Evolutionary conservation across 2,888 invertebrate species (phyloP).

Genomic region (Sphaerophoria taeniata): DNA sequence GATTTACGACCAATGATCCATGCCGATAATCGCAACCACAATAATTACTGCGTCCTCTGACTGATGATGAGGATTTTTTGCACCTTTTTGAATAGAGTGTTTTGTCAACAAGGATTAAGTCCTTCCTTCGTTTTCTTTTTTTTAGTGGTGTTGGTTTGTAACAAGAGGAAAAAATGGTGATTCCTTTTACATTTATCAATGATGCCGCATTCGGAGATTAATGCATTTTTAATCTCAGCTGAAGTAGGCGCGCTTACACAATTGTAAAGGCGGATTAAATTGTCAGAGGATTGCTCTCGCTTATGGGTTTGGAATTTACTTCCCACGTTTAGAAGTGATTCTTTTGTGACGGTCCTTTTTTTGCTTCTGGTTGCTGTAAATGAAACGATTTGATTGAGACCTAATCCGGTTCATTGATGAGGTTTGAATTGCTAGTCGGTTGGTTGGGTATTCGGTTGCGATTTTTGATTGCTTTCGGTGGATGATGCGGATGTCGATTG

Average conservation of each 20-base stretch:
- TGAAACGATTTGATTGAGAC: conserved; percentile 46
- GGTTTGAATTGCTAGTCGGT: conserved; percentile 20
- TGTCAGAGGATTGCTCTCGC: conserved; percentile 12
- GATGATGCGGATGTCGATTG: conserved; percentile 56
- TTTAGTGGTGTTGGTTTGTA: neutral
- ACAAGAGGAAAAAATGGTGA: conserved; percentile 35
- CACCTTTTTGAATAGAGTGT: conserved; percentile 31
- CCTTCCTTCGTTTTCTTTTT: neutral
- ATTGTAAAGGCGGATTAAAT: conserved; percentile 52
- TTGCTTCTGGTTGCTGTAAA: neutral
- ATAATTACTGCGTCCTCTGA: conserved; percentile 43
- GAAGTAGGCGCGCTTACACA: conserved; percentile 46
- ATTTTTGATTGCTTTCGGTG: conserved; percentile 30
- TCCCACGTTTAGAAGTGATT: conserved; percentile 57
- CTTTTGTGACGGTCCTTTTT: conserved; percentile 22
- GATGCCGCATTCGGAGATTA: conserved; percentile 6
- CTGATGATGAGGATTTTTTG: conserved; percentile 20
- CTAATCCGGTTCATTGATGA: conserved; percentile 44
- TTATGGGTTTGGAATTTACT: conserved; percentile 40
- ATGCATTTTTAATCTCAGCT: conserved; percentile 31
- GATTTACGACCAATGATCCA: conserved; percentile 64
- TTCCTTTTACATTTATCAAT: conserved; percentile 19
- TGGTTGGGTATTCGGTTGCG: conserved; percentile 26
- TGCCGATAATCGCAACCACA: conserved; percentile 64
- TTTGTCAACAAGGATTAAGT: conserved; percentile 60